Evolutionary conservation across 2,797 vertebrate genomes (phyloP).

Genomic region (Antennarius maculatus): DNA sequence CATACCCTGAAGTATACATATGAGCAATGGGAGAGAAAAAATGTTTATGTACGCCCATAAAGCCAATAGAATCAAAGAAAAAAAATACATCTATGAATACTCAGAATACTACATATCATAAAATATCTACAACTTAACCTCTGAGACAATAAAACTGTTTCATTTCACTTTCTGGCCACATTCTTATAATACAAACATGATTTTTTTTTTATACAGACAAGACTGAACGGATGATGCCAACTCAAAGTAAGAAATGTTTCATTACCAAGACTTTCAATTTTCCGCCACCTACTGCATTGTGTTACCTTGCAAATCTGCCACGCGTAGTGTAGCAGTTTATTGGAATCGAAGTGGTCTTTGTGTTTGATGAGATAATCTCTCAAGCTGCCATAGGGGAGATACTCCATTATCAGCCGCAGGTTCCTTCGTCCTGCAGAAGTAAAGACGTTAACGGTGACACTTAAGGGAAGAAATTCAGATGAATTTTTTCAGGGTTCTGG

Average conservation of each 20-base stretch:
- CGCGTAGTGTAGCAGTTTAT: constrained; percentile 91
- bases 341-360: constrained; percentile 91
- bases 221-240: too few species aligned
- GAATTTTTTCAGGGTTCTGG: constrained; percentile 19
- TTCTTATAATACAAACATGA: too few species aligned
- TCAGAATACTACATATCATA: too few species aligned
- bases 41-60: not conserved
- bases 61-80: not conserved
- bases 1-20: constrained; percentile 85
- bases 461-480: constrained; percentile 15
- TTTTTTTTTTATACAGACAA: too few species aligned
- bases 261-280: not conserved
- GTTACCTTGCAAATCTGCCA: constrained; percentile 96
- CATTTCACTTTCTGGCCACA: too few species aligned
- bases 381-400: constrained; percentile 94
- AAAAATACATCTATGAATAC: too few species aligned
- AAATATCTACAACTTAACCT: too few species aligned
- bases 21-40: not conserved
- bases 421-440: constrained; percentile 86
- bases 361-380: constrained; percentile 97
- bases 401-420: constrained; percentile 96
- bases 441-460: not conserved
- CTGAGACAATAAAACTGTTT: too few species aligned
- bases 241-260: not conserved
- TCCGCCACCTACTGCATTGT: not conserved